Conservation (phyloP, 2,797 vertebrate species). For the Enoplosus armatus region DNA sequence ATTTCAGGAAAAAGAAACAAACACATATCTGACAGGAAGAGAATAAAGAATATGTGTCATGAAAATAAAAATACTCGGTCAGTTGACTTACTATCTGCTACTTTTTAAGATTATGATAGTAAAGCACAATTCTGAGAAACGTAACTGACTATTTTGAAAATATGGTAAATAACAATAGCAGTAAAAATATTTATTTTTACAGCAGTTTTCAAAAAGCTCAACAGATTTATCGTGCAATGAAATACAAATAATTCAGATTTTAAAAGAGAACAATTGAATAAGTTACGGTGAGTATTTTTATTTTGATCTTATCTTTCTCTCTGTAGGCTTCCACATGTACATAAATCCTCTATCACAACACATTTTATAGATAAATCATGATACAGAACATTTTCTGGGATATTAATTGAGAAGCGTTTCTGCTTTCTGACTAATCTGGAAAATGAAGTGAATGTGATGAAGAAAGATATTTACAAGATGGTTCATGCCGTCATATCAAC, state of each 20-base stretch:
- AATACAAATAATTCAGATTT: not conserved
- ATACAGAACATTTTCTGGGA: not conserved
- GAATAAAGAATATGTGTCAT: not conserved
- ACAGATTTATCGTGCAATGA: not conserved
- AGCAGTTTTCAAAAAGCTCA: not conserved
- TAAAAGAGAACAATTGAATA: not conserved
- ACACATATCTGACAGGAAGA: not conserved
- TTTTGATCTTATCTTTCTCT: not conserved
- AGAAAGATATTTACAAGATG: too few relatives aligned
- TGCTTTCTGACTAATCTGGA: not conserved
- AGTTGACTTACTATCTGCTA: not conserved
- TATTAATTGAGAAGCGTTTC: not conserved
- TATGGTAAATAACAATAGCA: too few relatives aligned
- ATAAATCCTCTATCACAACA: not conserved
- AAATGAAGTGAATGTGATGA: too few relatives aligned
- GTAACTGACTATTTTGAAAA: not conserved
- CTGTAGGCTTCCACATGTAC: not conserved
- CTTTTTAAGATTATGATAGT: not conserved
- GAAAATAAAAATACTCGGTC: not conserved
- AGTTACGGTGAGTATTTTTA: not conserved
- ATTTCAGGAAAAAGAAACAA: not conserved
- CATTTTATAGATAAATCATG: not conserved
- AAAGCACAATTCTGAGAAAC: not conserved
- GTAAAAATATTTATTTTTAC: too few relatives aligned
- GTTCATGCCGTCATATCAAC: too few relatives aligned